Evolutionary conservation across 1,140 invertebrate genomes (phyloP).

Genomic region (Chymomyza costata): DNA sequence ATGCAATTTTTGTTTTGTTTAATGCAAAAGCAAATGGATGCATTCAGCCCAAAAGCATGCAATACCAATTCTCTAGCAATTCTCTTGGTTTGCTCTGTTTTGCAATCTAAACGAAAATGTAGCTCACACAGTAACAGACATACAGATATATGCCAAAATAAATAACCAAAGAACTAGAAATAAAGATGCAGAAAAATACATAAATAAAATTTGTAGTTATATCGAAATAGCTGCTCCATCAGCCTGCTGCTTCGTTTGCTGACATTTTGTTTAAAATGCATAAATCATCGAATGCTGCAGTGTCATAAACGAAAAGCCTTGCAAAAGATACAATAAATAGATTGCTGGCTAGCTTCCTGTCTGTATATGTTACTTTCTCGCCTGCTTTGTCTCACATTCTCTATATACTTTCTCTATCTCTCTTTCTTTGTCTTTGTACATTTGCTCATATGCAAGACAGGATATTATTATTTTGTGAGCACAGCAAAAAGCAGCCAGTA

Average conservation of each 20-base stretch:
- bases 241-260: slow-evolving; percentile 41
- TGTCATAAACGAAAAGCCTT: slow-evolving; percentile 56
- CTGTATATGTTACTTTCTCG: too few relatives aligned
- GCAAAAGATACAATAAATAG: slow-evolving; percentile 36
- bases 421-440: neutral
- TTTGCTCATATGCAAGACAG: slow-evolving; percentile 41
- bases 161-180: too few relatives aligned
- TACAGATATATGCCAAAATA: too few relatives aligned
- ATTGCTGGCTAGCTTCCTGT: too few relatives aligned
- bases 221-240: slow-evolving; percentile 5
- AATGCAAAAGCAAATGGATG: slow-evolving; percentile 2
- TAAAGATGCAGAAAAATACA: too few relatives aligned
- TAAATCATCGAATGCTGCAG: slow-evolving; percentile 65
- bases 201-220: too few relatives aligned
- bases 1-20: slow-evolving; percentile 35
- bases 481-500: slow-evolving; percentile 58
- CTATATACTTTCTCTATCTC: neutral
- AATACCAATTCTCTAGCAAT: too few relatives aligned
- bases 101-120: too few relatives aligned
- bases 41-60: slow-evolving; percentile 23
- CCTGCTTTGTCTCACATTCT: neutral
- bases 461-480: slow-evolving; percentile 69
- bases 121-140: slow-evolving; percentile 8
- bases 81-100: too few relatives aligned
- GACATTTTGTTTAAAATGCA: slow-evolving; percentile 67